These are phyloP conservation scores for Machaerirhynchus nigripectus DNA, from an alignment of 2,113 vertebrate species.

Conservation along the genomic window DNA sequence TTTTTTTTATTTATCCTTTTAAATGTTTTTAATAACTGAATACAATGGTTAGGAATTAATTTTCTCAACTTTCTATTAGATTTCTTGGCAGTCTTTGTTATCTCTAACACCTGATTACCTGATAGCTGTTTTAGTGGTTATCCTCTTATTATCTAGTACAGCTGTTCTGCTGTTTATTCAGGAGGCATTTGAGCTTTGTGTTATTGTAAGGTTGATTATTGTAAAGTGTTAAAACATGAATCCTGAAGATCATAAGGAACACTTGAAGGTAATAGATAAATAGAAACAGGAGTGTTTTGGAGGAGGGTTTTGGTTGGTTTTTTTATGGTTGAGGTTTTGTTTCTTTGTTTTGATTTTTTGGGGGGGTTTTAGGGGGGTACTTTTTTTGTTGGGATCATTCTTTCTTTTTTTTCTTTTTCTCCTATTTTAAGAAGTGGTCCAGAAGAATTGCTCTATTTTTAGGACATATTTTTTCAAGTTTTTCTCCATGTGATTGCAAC, in stretches of 20 bases:
- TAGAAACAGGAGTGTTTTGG: background rate
- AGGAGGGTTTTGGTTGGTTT: rapidly evolving
- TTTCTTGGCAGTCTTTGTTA: background rate
- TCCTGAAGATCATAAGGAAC: background rate
- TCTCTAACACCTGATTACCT: background rate
- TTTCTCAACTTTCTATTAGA: background rate
- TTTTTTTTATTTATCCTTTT: background rate
- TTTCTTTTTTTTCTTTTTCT: no score
- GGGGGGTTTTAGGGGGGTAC: background rate
- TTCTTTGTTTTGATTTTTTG: background rate
- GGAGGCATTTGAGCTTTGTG: background rate
- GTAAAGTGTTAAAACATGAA: background rate
- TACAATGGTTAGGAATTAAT: background rate
- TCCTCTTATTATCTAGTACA: background rate
- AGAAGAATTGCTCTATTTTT: background rate
- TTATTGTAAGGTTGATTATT: background rate
- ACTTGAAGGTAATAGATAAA: background rate
- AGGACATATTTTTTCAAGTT: background rate
- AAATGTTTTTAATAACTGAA: background rate
- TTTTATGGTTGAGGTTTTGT: background rate
- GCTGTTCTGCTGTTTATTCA: background rate
- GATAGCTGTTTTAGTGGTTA: background rate
- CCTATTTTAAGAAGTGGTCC: background rate
- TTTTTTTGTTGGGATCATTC: background rate
- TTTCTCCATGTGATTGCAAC: background rate